Evolutionary conservation across 2,797 vertebrate genomes (phyloP), one percentile per base, ranked within the genome.

Genomic region (Phaenicophaeus curvirostris): DNA sequence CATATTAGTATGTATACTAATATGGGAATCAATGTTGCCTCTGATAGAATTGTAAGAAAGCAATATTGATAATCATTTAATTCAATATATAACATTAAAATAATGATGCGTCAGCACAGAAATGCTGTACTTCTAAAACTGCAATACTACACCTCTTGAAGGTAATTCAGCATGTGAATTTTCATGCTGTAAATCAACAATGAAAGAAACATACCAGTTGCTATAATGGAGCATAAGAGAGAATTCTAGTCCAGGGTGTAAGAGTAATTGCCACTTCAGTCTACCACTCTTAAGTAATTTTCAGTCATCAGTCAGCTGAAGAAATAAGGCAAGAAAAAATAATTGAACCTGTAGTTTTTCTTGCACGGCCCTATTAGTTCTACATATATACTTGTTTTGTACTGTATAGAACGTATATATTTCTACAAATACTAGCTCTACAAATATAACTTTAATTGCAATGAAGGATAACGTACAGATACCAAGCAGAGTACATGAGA

Each of bases 201-300:
- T 6, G 50, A 76, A 51, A 74, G 68, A 68, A 93, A 75, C 19
- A 39, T 28, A 61, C 19, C 18, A 46, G 37, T 31, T 85, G 37
- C 21, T 39, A 3, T 8, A 57, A 76, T 80, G 35, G 16, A 89
- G 15, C n/a, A 76, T 5, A 25, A 89, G 37, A 63, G 10, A 92
- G 54, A 89, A 71, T 35, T 92, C 68, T 65, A 84, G 65, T 80
- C 79, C 85, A 87, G 90, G 51, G 62, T 65, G 6, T 61, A 90
- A 90, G 90, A 94, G 74, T 74, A 89, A 94, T 66, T 91, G 46
- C 54, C 75, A 80, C 65, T 94, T 92, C 86, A 87, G 30, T 37
- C 57, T 74, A 90, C 46, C 46, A 74, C 65, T 87, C 87, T 57
- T 89, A 50, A 89, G 46, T 59, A 90, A 91, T 83, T 94, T 83